Percentiles rank a stretch among this genome's conserved stretches.
phyloP scores from a whole-genome alignment of 92 coral and sea anemone genomes.

The Parazoanthus atlanticus region DNA sequence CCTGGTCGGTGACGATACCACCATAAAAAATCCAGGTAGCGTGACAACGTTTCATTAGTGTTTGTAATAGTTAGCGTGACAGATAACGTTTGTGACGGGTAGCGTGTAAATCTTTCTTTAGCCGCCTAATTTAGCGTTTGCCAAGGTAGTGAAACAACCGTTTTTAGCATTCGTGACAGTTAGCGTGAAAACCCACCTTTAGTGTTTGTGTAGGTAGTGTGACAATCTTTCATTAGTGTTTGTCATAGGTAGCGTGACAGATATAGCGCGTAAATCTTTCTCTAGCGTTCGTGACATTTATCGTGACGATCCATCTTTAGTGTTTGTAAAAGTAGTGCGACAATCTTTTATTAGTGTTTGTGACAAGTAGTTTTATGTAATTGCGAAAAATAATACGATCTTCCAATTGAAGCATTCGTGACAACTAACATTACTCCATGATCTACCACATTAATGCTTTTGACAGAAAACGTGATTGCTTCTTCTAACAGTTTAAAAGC shows the following conservation, averaged over 20 bases:
- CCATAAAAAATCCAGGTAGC: constrained; percentile 31
- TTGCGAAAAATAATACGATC: no score
- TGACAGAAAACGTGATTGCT: neutral
- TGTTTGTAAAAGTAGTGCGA: neutral
- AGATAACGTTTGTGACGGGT: no score
- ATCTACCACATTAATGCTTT: no score
- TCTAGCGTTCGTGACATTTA: no score
- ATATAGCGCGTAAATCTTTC: no score
- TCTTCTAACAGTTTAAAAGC: neutral
- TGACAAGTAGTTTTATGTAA: neutral
- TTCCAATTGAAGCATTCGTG: neutral
- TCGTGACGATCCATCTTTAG: neutral
- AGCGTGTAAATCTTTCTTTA: no score
- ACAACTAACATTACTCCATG: neutral
- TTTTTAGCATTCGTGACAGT: no score
- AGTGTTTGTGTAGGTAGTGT: neutral
- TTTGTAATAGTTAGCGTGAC: neutral
- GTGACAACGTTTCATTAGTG: neutral
- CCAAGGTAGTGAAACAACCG: constrained; percentile 16
- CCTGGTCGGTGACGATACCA: constrained; percentile 27
- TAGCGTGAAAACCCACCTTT: no score
- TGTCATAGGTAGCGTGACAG: neutral
- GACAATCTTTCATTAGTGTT: neutral
- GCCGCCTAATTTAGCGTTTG: no score
- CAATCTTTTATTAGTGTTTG: neutral